phyloP scores from a whole-genome alignment of 2,888 invertebrate species.

The Chironomus riparius region DNA sequence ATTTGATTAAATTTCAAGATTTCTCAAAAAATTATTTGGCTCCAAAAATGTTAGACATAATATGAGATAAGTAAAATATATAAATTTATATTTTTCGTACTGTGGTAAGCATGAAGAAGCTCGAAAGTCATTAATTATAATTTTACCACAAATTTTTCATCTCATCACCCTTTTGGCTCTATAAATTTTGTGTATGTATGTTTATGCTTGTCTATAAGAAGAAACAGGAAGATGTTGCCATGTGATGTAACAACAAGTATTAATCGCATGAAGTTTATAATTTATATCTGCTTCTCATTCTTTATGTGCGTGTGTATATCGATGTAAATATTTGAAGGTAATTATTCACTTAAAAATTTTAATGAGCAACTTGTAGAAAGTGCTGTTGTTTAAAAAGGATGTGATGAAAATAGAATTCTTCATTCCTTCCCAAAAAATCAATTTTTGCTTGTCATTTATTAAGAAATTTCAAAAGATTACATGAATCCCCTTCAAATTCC shows the following conservation, averaged over 20 bases:
- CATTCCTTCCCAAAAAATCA: no score
- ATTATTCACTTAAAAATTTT: neutral
- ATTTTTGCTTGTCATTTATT: no score
- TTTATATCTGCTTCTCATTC: neutral
- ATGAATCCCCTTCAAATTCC: no score
- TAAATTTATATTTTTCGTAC: neutral
- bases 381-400: no score
- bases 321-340: constrained; percentile 15
- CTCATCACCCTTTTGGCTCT: constrained; percentile 13
- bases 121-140: constrained; percentile 25
- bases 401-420: no score
- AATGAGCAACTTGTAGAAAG: no score
- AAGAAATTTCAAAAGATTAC: no score
- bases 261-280: constrained; percentile 18
- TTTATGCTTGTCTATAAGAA: neutral
- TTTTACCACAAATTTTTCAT: constrained; percentile 25
- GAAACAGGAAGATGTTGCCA: neutral
- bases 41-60: neutral
- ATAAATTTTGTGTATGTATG: neutral
- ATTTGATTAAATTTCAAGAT: no score
- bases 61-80: neutral
- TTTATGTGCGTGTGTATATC: neutral
- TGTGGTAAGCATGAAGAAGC: neutral
- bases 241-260: constrained; percentile 14
- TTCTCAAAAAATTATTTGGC: no score